Evolutionary conservation across 2,113 vertebrate genomes (phyloP).

Genomic region (Nibea albiflora): DNA sequence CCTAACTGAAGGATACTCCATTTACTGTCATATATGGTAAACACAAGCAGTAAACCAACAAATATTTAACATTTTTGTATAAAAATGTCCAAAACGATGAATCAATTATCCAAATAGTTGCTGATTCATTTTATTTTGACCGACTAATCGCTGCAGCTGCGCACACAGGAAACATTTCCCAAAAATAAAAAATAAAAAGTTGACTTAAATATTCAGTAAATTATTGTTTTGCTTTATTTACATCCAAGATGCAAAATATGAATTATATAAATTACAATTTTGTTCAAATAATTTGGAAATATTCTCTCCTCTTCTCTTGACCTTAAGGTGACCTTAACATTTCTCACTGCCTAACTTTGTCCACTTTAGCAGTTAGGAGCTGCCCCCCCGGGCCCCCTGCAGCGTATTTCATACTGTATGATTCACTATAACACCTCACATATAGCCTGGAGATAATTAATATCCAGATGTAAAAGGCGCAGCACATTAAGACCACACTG

Average conservation of each 20-base stretch:
- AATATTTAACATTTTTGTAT: background rate
- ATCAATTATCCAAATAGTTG: background rate
- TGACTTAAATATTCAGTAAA: background rate
- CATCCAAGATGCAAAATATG: background rate
- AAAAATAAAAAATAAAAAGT: background rate
- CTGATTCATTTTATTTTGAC: background rate
- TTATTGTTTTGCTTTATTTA: background rate
- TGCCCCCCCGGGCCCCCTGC: background rate
- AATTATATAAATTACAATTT: background rate
- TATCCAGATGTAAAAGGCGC: slow-evolving; percentile 46
- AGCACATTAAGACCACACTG: slow-evolving; percentile 27
- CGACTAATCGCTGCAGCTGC: background rate
- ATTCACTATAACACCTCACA: slow-evolving; percentile 27
- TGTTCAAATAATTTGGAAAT: background rate
- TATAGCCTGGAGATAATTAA: slow-evolving; percentile 37
- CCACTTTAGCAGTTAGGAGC: slow-evolving; percentile 41
- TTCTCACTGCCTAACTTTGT: slow-evolving; percentile 62
- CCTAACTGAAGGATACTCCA: background rate
- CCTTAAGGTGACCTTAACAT: slow-evolving; percentile 75
- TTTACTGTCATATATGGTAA: background rate
- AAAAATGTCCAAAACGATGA: background rate
- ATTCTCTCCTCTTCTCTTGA: slow-evolving; percentile 45
- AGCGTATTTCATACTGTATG: slow-evolving; percentile 11
- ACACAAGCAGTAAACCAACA: background rate
- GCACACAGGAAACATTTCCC: background rate